These are phyloP conservation scores for Brachyistius frenatus DNA, from an alignment of 2,113 vertebrate species.

Conservation along the genomic window DNA sequence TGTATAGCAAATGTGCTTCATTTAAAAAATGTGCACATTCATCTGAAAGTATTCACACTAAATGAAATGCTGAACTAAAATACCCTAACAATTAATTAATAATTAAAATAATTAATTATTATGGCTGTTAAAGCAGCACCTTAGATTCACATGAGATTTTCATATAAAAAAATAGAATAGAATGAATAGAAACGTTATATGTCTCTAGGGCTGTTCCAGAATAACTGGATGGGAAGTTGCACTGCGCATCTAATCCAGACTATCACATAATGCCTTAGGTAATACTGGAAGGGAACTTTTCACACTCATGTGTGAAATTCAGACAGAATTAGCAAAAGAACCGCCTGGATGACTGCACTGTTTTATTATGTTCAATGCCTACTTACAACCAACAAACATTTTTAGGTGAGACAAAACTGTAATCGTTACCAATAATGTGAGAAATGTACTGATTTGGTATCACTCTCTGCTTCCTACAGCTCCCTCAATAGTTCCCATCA, in stretches of 20 bases:
- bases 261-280: neutral
- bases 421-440: no score
- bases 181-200: no score
- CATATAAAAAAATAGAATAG: neutral
- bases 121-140: neutral
- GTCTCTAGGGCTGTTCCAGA: neutral
- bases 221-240: neutral
- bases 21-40: neutral
- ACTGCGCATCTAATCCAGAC: slow-evolving; percentile 3
- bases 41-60: neutral
- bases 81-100: neutral
- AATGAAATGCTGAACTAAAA: neutral
- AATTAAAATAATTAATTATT: neutral
- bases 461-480: slow-evolving; percentile 84
- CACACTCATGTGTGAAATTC: neutral
- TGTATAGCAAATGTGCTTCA: neutral
- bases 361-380: neutral
- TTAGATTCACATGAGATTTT: neutral
- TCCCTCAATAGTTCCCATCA: slow-evolving; percentile 97
- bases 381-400: no score
- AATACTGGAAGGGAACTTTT: neutral
- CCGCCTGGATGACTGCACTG: neutral
- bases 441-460: slow-evolving; percentile 35
- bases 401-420: no score
- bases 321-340: slow-evolving; percentile 2